These are phyloP conservation scores for Malacoctenus gilli DNA, from an alignment of 2,797 vertebrate genomes.

Conservation along the genomic window DNA sequence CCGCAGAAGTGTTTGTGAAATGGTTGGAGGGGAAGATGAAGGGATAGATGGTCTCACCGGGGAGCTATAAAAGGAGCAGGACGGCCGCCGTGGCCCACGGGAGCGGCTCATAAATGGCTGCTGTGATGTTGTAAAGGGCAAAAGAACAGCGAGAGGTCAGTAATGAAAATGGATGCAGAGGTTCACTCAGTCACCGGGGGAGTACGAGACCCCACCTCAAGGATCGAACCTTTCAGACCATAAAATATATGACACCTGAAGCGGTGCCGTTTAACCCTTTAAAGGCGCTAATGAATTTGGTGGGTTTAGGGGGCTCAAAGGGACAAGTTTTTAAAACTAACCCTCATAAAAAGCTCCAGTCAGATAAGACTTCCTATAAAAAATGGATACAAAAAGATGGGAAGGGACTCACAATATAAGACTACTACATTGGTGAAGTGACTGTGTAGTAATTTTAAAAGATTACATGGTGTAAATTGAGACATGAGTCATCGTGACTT, in stretches of 20 bases:
- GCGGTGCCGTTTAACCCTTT: not conserved
- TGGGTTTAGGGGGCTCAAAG: not conserved
- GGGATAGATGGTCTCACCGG: slow-evolving; percentile 38
- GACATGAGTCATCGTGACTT: no score
- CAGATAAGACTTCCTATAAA: no score
- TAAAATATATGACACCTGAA: slow-evolving; percentile 4
- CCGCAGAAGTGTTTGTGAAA: slow-evolving; percentile 18
- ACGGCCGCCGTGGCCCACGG: slow-evolving; percentile 18
- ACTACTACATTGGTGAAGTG: no score
- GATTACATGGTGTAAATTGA: no score
- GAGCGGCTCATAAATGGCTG: slow-evolving; percentile 50
- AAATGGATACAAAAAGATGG: no score
- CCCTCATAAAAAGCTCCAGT: no score
- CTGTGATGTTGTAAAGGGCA: slow-evolving; percentile 70
- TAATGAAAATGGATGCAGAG: slow-evolving; percentile 56
- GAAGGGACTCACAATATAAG: no score
- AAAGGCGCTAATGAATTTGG: not conserved
- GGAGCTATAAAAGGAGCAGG: slow-evolving; percentile 29
- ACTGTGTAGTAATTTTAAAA: no score
- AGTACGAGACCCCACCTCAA: slow-evolving; percentile 24
- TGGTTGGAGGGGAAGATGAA: slow-evolving; percentile 26
- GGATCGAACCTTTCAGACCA: slow-evolving; percentile 11
- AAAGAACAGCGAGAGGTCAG: slow-evolving; percentile 41
- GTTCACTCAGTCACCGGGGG: slow-evolving; percentile 11
- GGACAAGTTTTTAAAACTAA: no score